Base-by-base conservation (phyloP, 2,888 invertebrate species). In the Eulithis prunata region DNA sequence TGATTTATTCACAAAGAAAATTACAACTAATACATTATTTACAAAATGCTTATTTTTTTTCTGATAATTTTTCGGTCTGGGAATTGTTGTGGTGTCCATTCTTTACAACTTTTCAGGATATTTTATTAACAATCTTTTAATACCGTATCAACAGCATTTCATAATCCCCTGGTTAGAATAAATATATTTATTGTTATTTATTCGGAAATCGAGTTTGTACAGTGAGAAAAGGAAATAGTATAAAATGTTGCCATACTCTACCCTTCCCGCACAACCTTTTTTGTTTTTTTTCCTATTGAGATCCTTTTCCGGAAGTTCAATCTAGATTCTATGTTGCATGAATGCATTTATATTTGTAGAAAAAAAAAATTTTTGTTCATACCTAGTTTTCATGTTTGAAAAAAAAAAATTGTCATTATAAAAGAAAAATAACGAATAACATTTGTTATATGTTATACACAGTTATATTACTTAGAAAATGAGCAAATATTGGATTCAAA, bases 141-240 rank as follows among this genome's bases (percentile, higher is more conserved):
- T 43, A 66, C 57, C 41, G 61, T 54, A 78, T 87, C 90, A 88
- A 89, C 70, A 81, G 91, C 91, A 90, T 91, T 91, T 91, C 90
- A 86, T 84, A 71, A 72, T 73, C 75, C 80, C 88, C 86, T 86
- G 86, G 86, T 86, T 47, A 62, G 75, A 75, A 66, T 74, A 59
- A 70, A 71, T 62, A 70, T 74, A 70, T 69, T 68, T 61, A 52
- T 21, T 1, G 59, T 73, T 71, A 69, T 38, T 71, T 69, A 62
- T 69, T 72, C 67, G 1, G 36, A 65, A 71, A 89, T 91, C 92
- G 92, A 93, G 92, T 86, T 75, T 91, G 93, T 93, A 93, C 93
- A 93, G 93, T 91, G 85, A 84, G 75, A 75, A 73, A 80, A 77
- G 72, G 75, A 76, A 78, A 79, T 82, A 81, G 80, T 78, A 81